Evolutionary conservation across 2,888 invertebrate species (phyloP).

Genomic region (Phymatocera aterrima): DNA sequence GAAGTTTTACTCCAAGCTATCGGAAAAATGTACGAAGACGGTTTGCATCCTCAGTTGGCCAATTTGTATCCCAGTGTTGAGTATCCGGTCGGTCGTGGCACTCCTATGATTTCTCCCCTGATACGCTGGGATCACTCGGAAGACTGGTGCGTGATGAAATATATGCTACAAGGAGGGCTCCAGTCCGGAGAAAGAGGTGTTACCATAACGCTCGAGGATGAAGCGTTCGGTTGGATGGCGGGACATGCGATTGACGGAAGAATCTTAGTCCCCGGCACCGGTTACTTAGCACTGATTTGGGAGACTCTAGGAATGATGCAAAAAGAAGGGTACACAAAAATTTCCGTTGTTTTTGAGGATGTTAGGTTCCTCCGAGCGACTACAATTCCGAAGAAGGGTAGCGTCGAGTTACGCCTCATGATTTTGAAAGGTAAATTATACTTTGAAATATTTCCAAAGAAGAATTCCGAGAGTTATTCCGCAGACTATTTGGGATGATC

Average conservation of each 20-base stretch:
- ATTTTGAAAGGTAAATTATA: constrained; percentile 60
- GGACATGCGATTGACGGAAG: constrained; percentile 87
- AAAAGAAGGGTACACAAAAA: constrained; percentile 71
- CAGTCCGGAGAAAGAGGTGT: constrained; percentile 81
- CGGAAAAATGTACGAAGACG: constrained; percentile 84
- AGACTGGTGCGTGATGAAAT: constrained; percentile 83
- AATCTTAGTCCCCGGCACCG: constrained; percentile 83
- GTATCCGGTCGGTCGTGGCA: constrained; percentile 91
- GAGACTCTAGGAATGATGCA: constrained; percentile 75
- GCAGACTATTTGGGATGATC: too few species aligned
- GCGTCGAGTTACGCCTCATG: constrained; percentile 62
- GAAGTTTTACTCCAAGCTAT: constrained; percentile 78
- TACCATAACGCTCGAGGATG: constrained; percentile 79
- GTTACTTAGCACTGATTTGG: constrained; percentile 76
- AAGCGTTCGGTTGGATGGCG: constrained; percentile 82
- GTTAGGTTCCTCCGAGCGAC: constrained; percentile 78
- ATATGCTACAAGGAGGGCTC: constrained; percentile 80
- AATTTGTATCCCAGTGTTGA: constrained; percentile 83
- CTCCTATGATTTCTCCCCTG: constrained; percentile 88
- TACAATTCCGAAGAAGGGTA: constrained; percentile 75
- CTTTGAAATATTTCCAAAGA: constrained; percentile 45
- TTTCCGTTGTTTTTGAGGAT: constrained; percentile 78
- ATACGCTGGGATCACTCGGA: constrained; percentile 93
- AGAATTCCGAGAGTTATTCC: too few species aligned
- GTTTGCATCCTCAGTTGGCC: constrained; percentile 83